A percentile compares a stretch with the other conserved stretches of the same genome.
phyloP scores from a whole-genome alignment of 2,113 vertebrate species.

The Tachysurus vachellii region DNA sequence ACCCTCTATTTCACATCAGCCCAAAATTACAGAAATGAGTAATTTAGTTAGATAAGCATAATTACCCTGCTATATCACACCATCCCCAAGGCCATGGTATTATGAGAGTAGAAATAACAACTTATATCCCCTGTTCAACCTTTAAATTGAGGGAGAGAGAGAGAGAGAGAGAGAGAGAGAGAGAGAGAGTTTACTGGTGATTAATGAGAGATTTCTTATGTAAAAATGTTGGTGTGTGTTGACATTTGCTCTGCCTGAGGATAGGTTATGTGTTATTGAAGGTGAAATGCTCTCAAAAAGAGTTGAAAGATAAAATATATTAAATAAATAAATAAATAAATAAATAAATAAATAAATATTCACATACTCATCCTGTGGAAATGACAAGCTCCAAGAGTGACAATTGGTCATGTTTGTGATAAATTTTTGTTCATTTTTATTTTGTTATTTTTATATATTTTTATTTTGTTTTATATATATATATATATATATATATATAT shows the following conservation, averaged over 20 bases:
- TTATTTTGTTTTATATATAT: no score
- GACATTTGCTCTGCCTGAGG: slow-evolving; percentile 69
- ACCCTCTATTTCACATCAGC: slow-evolving; percentile 30
- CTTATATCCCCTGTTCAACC: slow-evolving; percentile 44
- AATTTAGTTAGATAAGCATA: slow-evolving; percentile 54
- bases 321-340: slow-evolving; percentile 5
- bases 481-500: no score
- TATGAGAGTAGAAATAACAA: slow-evolving; percentile 52
- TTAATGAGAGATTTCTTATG: slow-evolving; percentile 66
- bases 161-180: slow-evolving; percentile 39
- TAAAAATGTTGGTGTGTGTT: slow-evolving; percentile 64
- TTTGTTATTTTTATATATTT: neutral
- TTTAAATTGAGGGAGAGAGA: slow-evolving; percentile 49
- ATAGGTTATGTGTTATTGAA: slow-evolving; percentile 51
- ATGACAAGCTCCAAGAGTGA: neutral
- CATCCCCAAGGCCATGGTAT: slow-evolving; percentile 48
- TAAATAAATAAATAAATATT: neutral
- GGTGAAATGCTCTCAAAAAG: slow-evolving; percentile 24
- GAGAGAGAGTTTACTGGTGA: slow-evolving; percentile 44
- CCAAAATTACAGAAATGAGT: slow-evolving; percentile 42
- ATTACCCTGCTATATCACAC: slow-evolving; percentile 47
- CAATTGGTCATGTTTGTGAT: neutral
- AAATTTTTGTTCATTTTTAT: neutral
- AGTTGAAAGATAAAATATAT: neutral
- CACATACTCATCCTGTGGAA: neutral